Evolutionary conservation across 2,113 vertebrate genomes (phyloP).

Genomic region (Platichthys flesus): DNA sequence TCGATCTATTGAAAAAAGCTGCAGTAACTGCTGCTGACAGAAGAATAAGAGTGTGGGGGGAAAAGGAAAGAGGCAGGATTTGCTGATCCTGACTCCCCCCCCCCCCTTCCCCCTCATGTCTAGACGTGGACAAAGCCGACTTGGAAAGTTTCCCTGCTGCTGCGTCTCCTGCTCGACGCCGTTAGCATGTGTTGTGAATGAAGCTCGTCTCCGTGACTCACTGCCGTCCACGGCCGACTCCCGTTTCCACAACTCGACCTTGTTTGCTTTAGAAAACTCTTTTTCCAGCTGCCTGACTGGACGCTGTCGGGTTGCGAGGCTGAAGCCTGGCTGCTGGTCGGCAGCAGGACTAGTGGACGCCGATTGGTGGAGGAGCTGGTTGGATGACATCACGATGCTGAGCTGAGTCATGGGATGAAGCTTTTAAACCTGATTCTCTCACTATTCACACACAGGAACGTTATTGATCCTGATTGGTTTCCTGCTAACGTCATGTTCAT

Average conservation of each 20-base stretch:
- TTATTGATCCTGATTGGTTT: too few species aligned
- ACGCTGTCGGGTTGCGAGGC: too few species aligned
- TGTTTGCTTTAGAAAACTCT: neutral
- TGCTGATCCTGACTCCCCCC: neutral
- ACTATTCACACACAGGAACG: too few species aligned
- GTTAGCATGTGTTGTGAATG: neutral
- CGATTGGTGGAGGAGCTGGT: too few species aligned
- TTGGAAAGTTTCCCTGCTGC: conserved; percentile 18
- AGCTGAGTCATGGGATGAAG: neutral
- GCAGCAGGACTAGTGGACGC: too few species aligned
- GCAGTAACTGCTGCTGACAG: neutral
- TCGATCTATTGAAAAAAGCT: neutral
- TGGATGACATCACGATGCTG: neutral
- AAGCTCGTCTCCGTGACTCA: neutral
- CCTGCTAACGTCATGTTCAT: too few species aligned
- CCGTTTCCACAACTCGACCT: neutral
- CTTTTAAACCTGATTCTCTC: too few species aligned
- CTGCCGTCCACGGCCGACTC: neutral
- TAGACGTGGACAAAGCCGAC: conserved; percentile 55
- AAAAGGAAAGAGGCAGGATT: neutral
- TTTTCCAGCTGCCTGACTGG: neutral
- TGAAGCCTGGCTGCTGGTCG: too few species aligned
- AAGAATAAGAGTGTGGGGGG: neutral
- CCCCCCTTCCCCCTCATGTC: conserved; percentile 22
- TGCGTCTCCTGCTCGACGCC: neutral